Conservation (phyloP, 30 jellyfish, hydroid and myxozoan species). For the Rhopilema esculentum region DNA sequence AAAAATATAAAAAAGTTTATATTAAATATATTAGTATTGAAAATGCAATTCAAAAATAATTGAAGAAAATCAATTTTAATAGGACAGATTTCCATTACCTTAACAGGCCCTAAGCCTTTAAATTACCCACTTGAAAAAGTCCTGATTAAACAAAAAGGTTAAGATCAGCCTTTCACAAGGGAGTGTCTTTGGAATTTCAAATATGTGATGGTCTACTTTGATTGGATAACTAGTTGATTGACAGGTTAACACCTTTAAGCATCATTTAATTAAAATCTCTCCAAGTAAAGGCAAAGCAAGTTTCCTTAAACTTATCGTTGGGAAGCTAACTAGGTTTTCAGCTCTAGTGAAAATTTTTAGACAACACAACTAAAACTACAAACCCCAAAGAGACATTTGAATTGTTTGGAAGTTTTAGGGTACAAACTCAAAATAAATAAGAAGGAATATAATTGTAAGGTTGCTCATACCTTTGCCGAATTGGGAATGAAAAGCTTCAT, state of each 20-base stretch:
- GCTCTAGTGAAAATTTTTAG: too few species aligned
- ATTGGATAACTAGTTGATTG: background rate
- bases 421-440: background rate
- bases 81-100: background rate
- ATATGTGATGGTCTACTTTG: background rate
- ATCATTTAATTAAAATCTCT: background rate
- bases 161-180: background rate
- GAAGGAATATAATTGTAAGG: background rate
- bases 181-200: background rate
- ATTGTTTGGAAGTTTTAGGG: too few species aligned
- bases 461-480: constrained; percentile 75
- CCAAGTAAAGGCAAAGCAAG: too few species aligned
- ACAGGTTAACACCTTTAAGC: too few species aligned
- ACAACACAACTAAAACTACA: too few species aligned
- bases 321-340: too few species aligned
- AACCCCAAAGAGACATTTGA: too few species aligned
- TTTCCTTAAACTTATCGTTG: too few species aligned
- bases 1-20: too few species aligned
- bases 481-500: constrained; percentile 41
- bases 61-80: background rate
- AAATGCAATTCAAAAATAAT: too few species aligned
- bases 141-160: background rate
- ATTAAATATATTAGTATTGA: too few species aligned
- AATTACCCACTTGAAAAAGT: background rate
- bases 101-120: background rate